These are phyloP conservation scores for Hermodice carunculata DNA, from an alignment of 2,888 invertebrate genomes.

Conservation along the genomic window DNA sequence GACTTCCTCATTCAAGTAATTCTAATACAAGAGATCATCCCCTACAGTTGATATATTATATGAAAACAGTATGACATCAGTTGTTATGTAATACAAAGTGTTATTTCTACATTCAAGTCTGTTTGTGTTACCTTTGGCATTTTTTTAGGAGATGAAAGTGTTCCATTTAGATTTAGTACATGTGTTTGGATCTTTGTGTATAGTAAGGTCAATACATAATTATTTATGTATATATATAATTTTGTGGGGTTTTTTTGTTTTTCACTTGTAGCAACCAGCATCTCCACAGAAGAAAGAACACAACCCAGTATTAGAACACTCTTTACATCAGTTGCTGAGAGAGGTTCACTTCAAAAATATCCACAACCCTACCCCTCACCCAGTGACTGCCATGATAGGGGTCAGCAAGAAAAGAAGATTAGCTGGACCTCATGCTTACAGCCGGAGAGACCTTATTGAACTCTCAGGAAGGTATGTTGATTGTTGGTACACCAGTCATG, in stretches of 20 bases:
- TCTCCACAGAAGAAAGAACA: conserved; percentile 76
- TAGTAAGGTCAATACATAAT: background rate
- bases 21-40: too few species aligned
- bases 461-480: conserved; percentile 81
- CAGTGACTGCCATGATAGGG: conserved; percentile 92
- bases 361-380: conserved; percentile 95
- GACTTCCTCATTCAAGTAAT: too few species aligned
- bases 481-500: background rate
- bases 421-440: conserved; percentile 92
- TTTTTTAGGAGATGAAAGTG: background rate
- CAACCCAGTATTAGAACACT: conserved; percentile 97
- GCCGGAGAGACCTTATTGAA: conserved; percentile 86
- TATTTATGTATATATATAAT: background rate
- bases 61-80: too few species aligned
- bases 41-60: too few species aligned
- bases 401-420: conserved; percentile 91
- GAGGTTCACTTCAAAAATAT: conserved; percentile 94
- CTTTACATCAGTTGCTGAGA: conserved; percentile 90
- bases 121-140: too few species aligned
- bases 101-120: too few species aligned
- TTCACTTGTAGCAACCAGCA: background rate
- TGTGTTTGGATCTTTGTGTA: background rate
- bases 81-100: too few species aligned
- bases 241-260: background rate
- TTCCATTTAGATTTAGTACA: background rate